phyloP scores from a whole-genome alignment of 2,113 vertebrate species.

The Pyrgilauda ruficollis region DNA sequence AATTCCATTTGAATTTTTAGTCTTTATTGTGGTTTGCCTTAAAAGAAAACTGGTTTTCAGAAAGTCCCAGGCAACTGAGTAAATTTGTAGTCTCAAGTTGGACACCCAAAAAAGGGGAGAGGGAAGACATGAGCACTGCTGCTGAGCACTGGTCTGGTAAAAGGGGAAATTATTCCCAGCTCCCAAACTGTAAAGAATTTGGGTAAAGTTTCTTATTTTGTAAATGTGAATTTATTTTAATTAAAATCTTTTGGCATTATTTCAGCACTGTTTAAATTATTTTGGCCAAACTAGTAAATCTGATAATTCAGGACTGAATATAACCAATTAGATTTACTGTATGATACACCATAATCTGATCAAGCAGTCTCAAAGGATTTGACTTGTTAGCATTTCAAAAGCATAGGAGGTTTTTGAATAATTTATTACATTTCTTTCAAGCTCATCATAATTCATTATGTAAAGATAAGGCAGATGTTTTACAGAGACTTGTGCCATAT shows the following conservation, averaged over 20 bases:
- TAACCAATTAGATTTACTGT: not conserved
- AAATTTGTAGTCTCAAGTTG: not conserved
- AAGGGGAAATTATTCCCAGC: not conserved
- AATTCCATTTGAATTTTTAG: not conserved
- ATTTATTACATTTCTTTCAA: constrained; percentile 58
- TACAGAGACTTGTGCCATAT: not conserved
- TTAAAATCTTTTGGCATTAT: not conserved
- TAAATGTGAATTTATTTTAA: not conserved
- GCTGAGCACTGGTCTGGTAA: not conserved
- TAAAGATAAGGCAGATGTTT: constrained; percentile 44
- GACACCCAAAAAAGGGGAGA: not conserved
- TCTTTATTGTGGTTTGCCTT: not conserved
- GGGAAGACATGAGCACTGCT: not conserved
- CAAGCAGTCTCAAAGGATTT: not conserved
- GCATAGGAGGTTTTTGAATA: constrained; percentile 29
- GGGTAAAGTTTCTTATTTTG: not conserved
- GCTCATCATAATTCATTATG: constrained; percentile 36
- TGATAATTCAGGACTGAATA: not conserved
- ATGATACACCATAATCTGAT: not conserved
- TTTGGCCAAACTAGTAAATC: constrained; percentile 17
- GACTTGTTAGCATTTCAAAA: constrained; percentile 48
- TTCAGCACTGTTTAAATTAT: not conserved
- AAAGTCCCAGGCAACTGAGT: not conserved
- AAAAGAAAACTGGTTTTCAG: not conserved
- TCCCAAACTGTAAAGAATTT: not conserved